Percentiles rank a stretch among this genome's conserved stretches.
Conservation (phyloP, 2,113 vertebrate species). For the Macrotis lagotis region DNA sequence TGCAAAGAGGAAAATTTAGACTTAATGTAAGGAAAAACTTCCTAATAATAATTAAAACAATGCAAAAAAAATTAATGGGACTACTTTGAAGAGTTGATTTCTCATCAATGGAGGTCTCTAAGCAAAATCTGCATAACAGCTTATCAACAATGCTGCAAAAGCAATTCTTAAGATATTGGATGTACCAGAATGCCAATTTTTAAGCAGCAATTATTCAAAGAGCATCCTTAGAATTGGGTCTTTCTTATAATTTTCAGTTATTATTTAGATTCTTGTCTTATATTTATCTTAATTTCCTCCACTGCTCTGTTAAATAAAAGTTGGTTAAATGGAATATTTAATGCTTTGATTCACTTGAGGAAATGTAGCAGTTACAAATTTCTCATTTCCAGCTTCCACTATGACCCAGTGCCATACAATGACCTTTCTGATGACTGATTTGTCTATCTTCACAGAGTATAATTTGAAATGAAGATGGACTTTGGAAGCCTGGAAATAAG, state of each 20-base stretch:
- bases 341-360: background rate
- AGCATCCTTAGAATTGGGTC: background rate
- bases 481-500: background rate
- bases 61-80: background rate
- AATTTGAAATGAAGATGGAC: slow-evolving; percentile 16
- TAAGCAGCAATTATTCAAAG: background rate
- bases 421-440: slow-evolving; percentile 15
- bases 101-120: background rate
- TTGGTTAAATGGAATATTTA: background rate
- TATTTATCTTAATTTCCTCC: background rate
- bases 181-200: background rate
- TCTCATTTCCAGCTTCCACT: background rate
- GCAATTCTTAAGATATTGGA: background rate
- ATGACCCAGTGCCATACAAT: background rate
- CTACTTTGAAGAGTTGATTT: background rate
- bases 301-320: background rate
- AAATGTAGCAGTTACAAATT: background rate
- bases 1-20: background rate
- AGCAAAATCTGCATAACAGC: background rate
- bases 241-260: background rate
- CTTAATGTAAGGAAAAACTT: background rate
- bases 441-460: slow-evolving; percentile 18
- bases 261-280: background rate
- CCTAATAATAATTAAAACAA: background rate
- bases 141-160: background rate